Conservation (phyloP, 2,797 vertebrate species). For the Rhabdomys pumilio region DNA sequence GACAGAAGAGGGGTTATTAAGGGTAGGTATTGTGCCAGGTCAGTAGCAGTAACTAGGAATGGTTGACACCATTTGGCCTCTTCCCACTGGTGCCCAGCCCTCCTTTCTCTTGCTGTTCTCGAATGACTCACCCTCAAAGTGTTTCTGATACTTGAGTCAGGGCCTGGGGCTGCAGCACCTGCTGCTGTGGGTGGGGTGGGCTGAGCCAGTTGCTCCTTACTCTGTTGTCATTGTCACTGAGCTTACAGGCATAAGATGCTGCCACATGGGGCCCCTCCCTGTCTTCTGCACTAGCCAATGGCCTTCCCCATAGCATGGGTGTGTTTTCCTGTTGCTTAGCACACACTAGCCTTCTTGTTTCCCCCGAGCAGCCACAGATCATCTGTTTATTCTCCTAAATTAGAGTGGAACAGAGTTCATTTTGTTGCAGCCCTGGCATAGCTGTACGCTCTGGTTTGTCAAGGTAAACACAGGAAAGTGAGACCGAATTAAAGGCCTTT, state of each 20-base stretch:
- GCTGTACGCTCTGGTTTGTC: background rate
- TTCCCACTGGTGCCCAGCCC: background rate
- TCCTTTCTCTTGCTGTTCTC: background rate
- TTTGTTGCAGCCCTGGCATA: background rate
- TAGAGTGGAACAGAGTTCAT: background rate
- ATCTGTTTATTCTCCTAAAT: slow-evolving; percentile 3
- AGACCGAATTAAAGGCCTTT: background rate
- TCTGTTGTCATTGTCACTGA: background rate
- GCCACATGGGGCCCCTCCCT: background rate
- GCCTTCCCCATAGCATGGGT: too few species aligned
- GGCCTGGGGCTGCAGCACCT: background rate
- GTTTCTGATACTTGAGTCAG: background rate
- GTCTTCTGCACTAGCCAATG: background rate
- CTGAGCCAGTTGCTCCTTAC: background rate
- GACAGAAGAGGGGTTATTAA: background rate
- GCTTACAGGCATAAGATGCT: background rate
- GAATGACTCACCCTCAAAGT: background rate
- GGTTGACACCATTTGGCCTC: background rate
- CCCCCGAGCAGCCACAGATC: background rate
- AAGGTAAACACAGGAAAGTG: background rate
- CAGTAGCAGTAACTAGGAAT: background rate
- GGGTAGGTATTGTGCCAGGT: background rate
- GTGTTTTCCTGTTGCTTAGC: background rate
- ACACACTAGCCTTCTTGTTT: background rate
- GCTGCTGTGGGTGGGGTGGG: background rate